Evolutionary conservation across 2,113 vertebrate genomes (phyloP).

Genomic region (Lepidothrix coronata): DNA sequence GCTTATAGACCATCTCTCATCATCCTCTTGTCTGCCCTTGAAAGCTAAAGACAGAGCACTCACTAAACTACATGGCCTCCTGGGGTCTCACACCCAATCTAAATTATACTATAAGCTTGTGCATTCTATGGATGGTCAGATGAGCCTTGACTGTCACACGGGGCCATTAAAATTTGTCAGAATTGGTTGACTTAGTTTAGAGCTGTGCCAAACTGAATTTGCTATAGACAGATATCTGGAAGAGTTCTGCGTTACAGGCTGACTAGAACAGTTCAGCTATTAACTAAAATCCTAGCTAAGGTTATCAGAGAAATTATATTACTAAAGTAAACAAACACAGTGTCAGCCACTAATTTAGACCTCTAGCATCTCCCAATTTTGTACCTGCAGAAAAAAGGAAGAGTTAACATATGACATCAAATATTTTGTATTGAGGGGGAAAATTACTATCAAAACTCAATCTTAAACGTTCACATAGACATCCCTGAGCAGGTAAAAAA

Average conservation of each 20-base stretch:
- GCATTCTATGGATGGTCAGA: background rate
- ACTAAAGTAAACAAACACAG: background rate
- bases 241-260: background rate
- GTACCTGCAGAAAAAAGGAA: background rate
- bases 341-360: background rate
- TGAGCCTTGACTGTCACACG: background rate
- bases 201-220: background rate
- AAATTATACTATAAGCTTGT: background rate
- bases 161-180: background rate
- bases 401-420: background rate
- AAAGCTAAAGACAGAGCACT: background rate
- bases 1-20: background rate
- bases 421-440: background rate
- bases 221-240: background rate
- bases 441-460: background rate
- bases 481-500: background rate
- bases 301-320: background rate
- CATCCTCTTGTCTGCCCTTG: background rate
- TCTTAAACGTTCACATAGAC: background rate
- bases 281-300: background rate
- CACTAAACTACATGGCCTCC: background rate
- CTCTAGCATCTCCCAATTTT: background rate
- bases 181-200: background rate
- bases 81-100: background rate
- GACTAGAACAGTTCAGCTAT: background rate